Evolutionary conservation across 2,888 invertebrate genomes (phyloP).

Genomic region (Blera fallax): DNA sequence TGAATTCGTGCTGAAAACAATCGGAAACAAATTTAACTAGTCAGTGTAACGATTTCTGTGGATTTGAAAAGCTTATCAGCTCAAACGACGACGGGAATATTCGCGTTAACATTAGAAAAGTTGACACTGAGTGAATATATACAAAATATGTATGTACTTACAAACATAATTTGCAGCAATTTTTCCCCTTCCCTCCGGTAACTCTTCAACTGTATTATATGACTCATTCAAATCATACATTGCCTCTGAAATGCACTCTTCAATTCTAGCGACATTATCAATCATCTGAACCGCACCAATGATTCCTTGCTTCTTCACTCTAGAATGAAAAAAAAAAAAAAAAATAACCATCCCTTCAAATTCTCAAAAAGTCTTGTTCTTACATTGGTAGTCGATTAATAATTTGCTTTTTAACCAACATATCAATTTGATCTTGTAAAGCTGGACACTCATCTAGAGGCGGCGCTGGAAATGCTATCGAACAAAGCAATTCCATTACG

Average conservation of each 20-base stretch:
- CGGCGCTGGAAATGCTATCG: conserved; percentile 85
- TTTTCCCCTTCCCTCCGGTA: conserved; percentile 84
- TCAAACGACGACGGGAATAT: neutral
- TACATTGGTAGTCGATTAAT: conserved; percentile 85
- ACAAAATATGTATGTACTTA: conserved; percentile 65
- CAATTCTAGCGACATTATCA: conserved; percentile 86
- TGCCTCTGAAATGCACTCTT: conserved; percentile 78
- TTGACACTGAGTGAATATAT: too few relatives aligned
- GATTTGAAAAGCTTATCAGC: too few relatives aligned
- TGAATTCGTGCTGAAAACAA: conserved; percentile 83
- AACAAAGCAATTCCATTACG: conserved; percentile 90
- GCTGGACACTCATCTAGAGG: conserved; percentile 84
- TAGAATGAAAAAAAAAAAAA: conserved; percentile 81
- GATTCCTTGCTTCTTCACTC: conserved; percentile 89
- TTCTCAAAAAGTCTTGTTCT: conserved; percentile 69
- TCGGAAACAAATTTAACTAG: conserved; percentile 32
- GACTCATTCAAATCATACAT: conserved; percentile 82
- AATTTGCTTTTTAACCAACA: conserved; percentile 92
- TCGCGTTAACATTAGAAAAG: too few relatives aligned
- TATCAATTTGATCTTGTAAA: conserved; percentile 91
- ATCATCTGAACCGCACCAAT: conserved; percentile 89
- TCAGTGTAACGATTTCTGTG: too few relatives aligned
- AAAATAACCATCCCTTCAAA: conserved; percentile 4
- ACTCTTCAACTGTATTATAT: conserved; percentile 82
- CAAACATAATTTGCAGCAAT: conserved; percentile 85